Base-by-base conservation (phyloP, 2,797 vertebrate genomes). In the Sarcophilus harrisii region DNA sequence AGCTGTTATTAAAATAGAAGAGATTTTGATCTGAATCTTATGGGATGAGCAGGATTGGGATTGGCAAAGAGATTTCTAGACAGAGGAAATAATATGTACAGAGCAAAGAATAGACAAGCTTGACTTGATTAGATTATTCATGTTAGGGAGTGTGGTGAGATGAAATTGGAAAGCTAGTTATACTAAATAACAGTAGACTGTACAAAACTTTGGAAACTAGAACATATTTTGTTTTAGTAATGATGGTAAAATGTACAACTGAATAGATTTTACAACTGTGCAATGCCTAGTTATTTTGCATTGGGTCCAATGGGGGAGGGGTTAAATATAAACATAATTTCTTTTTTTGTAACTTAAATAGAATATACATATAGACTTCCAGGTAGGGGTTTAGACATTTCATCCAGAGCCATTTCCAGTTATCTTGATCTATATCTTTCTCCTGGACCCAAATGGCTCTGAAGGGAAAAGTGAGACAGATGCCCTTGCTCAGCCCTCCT, bases 111-210 rank as follows among this genome's bases (percentile, higher is more conserved):
- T 12, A 94, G 54, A 90, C 16, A 1, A 59, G 16, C 0, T 62
- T 38, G 38, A 59, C 21, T n/a, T 18, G 3, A 87, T 21, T 87
- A 27, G 32, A n/a, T 89, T 55, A 12, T 55, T 28, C n/a, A 13
- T 54, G 89, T 87, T 52, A 90, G 58, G 24, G 38, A 87, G 38
- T 24, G 27, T 87, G 21, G 24, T 38, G 52, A 96, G 81, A 94
- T 87, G 94, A 66, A 92, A 93, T 96, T 95, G 87, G 90, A 94
- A 96, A 95, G 90, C 30, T 89, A 94, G 94, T 57, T 92, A 54
- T 27, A 60, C 92, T 91, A 91, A 94, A 92, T 93, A 95, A 57
- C 90, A 81, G 58, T 91, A 89, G 28, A 93, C 93, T 92, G 16
- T 91, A 94, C 13, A 89, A 90, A 57, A 93, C 60, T 93, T 93